Percentiles rank a stretch among this genome's conserved stretches.
These are phyloP conservation scores for Turdus rufiventris DNA, from an alignment of 2,113 vertebrate genomes.

Conservation along the genomic window DNA sequence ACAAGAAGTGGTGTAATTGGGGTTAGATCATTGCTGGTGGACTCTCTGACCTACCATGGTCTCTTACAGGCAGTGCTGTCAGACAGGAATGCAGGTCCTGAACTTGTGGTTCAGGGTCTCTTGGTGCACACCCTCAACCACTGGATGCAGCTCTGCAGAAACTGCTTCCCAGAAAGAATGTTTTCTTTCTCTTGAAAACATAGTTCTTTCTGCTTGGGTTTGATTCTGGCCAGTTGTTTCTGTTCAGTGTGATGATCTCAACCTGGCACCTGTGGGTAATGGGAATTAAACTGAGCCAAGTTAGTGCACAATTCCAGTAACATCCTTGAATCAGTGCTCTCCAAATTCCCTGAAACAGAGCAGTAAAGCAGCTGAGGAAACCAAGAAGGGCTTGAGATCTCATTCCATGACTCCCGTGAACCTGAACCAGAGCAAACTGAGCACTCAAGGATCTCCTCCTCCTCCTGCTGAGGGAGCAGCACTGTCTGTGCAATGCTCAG, in stretches of 20 bases:
- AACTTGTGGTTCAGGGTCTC: not conserved
- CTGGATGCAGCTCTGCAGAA: not conserved
- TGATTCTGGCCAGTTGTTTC: not conserved
- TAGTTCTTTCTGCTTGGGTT: not conserved
- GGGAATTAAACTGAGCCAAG: not conserved
- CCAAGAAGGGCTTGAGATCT: not conserved
- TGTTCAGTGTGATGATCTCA: not conserved
- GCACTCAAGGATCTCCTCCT: not conserved
- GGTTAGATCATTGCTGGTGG: not conserved
- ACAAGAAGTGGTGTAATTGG: not conserved
- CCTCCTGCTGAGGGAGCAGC: not conserved
- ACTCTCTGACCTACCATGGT: not conserved
- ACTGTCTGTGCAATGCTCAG: not conserved
- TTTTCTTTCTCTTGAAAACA: not conserved
- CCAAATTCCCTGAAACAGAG: not conserved
- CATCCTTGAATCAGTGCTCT: not conserved
- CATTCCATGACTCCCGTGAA: not conserved
- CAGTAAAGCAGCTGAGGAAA: not conserved
- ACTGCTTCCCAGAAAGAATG: not conserved
- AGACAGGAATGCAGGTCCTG: not conserved
- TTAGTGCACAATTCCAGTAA: conserved; percentile 13
- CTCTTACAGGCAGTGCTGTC: not conserved
- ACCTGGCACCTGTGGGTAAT: not conserved
- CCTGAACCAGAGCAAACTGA: not conserved
- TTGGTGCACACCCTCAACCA: not conserved